phyloP scores from a whole-genome alignment of 2,113 vertebrate genomes.

The Pandion haliaetus region DNA sequence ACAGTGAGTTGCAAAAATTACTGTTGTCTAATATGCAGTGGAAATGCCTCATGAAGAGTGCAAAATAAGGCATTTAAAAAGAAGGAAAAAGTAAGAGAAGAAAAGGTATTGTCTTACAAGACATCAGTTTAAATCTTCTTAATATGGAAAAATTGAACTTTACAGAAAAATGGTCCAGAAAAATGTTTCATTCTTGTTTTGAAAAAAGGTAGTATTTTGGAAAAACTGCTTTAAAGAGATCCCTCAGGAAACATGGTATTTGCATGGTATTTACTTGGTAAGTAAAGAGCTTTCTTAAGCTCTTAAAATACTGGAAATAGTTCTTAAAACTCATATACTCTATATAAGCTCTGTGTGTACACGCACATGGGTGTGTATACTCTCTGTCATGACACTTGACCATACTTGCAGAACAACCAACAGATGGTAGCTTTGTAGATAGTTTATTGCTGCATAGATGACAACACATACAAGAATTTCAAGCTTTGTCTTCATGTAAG shows the following conservation, averaged over 20 bases:
- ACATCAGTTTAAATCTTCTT: neutral
- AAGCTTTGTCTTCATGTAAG: neutral
- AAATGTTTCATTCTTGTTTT: neutral
- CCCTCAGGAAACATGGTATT: neutral
- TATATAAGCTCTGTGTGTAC: neutral
- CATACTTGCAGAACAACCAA: neutral
- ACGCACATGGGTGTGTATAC: accelerated
- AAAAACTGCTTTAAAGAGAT: neutral
- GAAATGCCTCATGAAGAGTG: neutral
- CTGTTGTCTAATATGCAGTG: neutral
- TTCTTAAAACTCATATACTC: neutral
- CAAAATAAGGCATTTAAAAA: neutral
- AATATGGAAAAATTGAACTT: neutral
- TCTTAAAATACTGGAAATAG: neutral
- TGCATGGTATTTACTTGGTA: neutral
- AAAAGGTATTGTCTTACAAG: neutral
- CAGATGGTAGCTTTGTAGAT: neutral
- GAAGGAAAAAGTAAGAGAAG: neutral
- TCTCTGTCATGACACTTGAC: neutral
- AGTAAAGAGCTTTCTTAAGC: neutral
- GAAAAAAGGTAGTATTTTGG: neutral
- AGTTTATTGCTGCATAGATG: neutral
- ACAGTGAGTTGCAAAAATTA: neutral
- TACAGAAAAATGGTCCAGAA: neutral
- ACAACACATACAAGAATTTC: neutral